Evolutionary conservation across 2,797 vertebrate species (phyloP).

Genomic region (Echeneis naucrates): DNA sequence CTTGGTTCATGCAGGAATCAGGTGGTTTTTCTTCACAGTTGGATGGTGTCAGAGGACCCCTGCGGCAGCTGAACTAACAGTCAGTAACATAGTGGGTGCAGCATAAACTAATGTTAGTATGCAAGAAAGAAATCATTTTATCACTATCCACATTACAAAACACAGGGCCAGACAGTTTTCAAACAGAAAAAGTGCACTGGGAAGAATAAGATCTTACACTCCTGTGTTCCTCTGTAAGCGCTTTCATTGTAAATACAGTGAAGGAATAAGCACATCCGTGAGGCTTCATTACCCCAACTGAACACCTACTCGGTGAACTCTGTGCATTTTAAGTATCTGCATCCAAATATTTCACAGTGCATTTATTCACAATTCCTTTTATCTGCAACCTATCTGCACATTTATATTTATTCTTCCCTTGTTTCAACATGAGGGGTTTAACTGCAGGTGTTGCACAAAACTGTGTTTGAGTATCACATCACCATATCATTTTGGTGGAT

Average conservation of each 20-base stretch:
- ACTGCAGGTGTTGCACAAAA: not conserved
- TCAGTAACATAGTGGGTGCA: not conserved
- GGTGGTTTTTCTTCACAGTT: not conserved
- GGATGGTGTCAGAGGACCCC: not conserved
- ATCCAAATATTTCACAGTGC: not conserved
- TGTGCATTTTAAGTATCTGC: constrained; percentile 6
- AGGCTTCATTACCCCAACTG: not conserved
- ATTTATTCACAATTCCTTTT: constrained; percentile 9
- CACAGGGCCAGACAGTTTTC: not conserved
- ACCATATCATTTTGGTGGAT: not conserved
- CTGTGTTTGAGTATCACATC: not conserved
- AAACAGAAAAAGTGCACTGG: not conserved
- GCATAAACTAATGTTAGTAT: not conserved
- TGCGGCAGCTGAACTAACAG: not conserved
- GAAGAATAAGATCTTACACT: not conserved
- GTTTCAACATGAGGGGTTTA: constrained; percentile 37
- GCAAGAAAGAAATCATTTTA: too few species aligned
- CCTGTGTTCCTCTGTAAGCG: not conserved
- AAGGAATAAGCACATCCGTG: not conserved
- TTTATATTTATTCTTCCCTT: constrained; percentile 10
- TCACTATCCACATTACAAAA: too few species aligned
- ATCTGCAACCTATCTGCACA: not conserved
- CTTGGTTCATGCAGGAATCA: not conserved
- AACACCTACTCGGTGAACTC: not conserved
- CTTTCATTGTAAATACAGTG: too few species aligned